These are phyloP conservation scores for Arge pagana DNA, from an alignment of 2,888 invertebrate genomes.

Conservation along the genomic window DNA sequence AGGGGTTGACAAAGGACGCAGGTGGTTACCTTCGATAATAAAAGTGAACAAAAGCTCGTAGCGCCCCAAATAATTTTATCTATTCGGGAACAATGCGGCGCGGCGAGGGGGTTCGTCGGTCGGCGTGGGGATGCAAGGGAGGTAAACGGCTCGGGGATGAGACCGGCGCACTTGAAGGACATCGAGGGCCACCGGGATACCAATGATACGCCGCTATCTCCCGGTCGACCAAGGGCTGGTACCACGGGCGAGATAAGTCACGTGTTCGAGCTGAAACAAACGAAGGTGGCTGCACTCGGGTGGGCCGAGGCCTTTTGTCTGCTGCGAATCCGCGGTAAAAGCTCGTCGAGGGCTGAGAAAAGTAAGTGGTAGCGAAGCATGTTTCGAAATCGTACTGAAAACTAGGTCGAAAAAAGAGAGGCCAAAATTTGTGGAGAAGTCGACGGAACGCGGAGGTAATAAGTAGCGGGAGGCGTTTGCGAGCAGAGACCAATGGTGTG, in stretches of 20 bases:
- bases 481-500: too few relatives aligned
- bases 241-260: constrained; percentile 19
- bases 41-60: constrained; percentile 14
- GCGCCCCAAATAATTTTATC: constrained; percentile 11
- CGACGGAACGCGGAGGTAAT: too few relatives aligned
- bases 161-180: constrained; percentile 14
- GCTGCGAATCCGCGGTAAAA: too few relatives aligned
- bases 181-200: constrained; percentile 9
- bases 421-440: too few relatives aligned
- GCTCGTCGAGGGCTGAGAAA: too few relatives aligned
- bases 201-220: constrained; percentile 15
- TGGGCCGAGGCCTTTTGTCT: neutral
- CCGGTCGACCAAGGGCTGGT: constrained; percentile 11
- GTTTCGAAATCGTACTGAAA: too few relatives aligned
- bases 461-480: too few relatives aligned
- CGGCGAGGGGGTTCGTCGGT: constrained; percentile 1
- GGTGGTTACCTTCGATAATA: constrained; percentile 18
- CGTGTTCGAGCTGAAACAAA: constrained; percentile 13
- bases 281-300: neutral
- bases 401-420: too few relatives aligned
- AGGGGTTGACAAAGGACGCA: constrained; percentile 13
- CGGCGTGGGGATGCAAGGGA: constrained; percentile 1
- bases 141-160: constrained; percentile 1
- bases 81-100: constrained; percentile 15
- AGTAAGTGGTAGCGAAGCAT: too few relatives aligned